Evolutionary conservation across 1,140 invertebrate species (phyloP).

Genomic region (Drosophila nikananu): DNA sequence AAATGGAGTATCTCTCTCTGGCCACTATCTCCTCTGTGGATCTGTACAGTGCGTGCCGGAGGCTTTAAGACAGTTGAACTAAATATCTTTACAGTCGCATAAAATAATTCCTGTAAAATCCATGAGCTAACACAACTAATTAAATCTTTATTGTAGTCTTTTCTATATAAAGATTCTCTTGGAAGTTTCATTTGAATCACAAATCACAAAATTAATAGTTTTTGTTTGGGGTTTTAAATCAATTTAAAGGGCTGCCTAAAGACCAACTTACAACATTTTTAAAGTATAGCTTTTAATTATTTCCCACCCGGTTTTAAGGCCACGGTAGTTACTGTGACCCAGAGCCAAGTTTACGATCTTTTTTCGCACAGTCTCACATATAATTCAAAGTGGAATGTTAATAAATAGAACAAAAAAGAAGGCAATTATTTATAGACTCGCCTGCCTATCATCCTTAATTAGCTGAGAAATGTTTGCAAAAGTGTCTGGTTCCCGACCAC

Average conservation of each 20-base stretch:
- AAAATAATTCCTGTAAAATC: conserved; percentile 14
- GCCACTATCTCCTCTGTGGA: conserved; percentile 17
- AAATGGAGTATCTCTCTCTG: conserved; percentile 50
- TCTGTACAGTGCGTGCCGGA: conserved; percentile 29
- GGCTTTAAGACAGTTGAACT: conserved; percentile 10
- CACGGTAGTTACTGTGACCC: not conserved
- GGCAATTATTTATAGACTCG: conserved; percentile 27
- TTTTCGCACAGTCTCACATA: not conserved
- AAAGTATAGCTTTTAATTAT: too few species aligned
- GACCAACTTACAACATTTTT: not conserved
- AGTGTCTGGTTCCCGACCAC: conserved; percentile 22
- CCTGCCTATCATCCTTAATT: conserved; percentile 62
- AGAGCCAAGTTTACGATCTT: not conserved
- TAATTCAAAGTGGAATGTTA: not conserved
- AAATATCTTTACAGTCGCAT: conserved; percentile 19
- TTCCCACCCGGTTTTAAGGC: not conserved
- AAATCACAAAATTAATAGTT: not conserved
- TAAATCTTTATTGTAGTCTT: conserved; percentile 8
- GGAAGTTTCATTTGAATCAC: not conserved
- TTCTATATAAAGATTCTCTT: not conserved
- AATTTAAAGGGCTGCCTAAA: not conserved
- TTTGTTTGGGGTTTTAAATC: not conserved
- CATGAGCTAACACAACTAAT: conserved; percentile 7
- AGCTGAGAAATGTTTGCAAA: conserved; percentile 52
- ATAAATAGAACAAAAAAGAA: conserved; percentile 4